These are phyloP conservation scores for Oegoconia quadripuncta DNA, from an alignment of 2,888 invertebrate species.

Conservation along the genomic window DNA sequence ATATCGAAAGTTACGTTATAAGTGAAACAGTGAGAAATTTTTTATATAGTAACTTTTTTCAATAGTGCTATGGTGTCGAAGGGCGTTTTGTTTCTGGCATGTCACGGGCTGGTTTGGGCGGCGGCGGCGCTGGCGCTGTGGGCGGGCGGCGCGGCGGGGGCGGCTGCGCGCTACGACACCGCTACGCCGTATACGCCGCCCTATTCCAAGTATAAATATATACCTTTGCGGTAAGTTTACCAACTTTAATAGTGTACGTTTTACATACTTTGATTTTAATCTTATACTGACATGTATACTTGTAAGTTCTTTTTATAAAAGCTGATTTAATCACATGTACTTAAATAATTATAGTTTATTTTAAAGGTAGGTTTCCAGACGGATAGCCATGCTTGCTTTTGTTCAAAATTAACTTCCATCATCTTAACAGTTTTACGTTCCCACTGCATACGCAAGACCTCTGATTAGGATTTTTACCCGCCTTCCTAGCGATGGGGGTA, in stretches of 20 bases:
- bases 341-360: too few species aligned
- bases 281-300: too few species aligned
- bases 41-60: too few species aligned
- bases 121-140: conserved; percentile 51
- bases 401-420: too few species aligned
- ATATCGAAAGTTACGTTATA: conserved; percentile 17
- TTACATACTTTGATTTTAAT: too few species aligned
- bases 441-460: too few species aligned
- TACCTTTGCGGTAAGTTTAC: conserved; percentile 61
- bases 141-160: conserved; percentile 55
- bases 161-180: conserved; percentile 54
- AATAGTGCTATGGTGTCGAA: conserved; percentile 41
- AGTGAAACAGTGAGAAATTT: conserved; percentile 25
- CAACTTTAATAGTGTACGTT: conserved; percentile 2
- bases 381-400: too few species aligned
- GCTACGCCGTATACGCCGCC: conserved; percentile 65
- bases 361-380: too few species aligned
- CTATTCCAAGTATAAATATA: conserved; percentile 56
- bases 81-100: conserved; percentile 44
- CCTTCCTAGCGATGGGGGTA: too few species aligned
- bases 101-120: conserved; percentile 53
- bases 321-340: too few species aligned
- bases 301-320: not conserved
- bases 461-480: too few species aligned
- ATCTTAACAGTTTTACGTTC: too few species aligned